Evolutionary conservation across 2,888 invertebrate species (phyloP).

Genomic region (Aspidiotus destructor): DNA sequence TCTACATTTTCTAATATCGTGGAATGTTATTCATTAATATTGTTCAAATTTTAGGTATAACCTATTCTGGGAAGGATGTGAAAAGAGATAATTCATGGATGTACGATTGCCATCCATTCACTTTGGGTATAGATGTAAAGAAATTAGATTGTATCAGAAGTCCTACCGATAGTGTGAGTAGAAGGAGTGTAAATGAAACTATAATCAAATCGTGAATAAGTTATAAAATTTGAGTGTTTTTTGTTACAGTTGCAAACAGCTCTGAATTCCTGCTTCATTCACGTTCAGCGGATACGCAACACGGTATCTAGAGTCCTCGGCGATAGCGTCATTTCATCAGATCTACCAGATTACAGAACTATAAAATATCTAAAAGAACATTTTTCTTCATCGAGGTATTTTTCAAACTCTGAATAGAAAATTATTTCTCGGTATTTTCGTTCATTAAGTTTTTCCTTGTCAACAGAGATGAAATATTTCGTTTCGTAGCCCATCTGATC

Average conservation of each 20-base stretch:
- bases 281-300: slow-evolving; percentile 22
- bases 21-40: too few relatives aligned
- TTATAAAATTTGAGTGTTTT: not conserved
- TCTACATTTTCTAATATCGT: not conserved
- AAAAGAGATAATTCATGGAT: slow-evolving; percentile 22
- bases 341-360: slow-evolving; percentile 16
- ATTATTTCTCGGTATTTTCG: not conserved
- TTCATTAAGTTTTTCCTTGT: not conserved
- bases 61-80: not conserved
- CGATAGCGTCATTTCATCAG: slow-evolving; percentile 8
- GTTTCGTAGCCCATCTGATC: slow-evolving; percentile 21
- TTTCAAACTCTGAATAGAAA: not conserved
- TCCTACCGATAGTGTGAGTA: slow-evolving; percentile 14
- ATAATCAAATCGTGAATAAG: not conserved
- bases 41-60: slow-evolving; percentile 16
- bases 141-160: slow-evolving; percentile 16
- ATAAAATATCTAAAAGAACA: slow-evolving; percentile 24
- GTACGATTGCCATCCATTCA: slow-evolving; percentile 25
- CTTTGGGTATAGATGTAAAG: slow-evolving; percentile 21
- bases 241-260: slow-evolving; percentile 13
- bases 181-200: not conserved
- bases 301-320: slow-evolving; percentile 12
- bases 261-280: slow-evolving; percentile 16
- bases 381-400: slow-evolving; percentile 20
- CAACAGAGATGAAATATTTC: slow-evolving; percentile 22